These are phyloP conservation scores for Lithobates pipiens DNA, from an alignment of 2,797 vertebrate genomes.

Conservation along the genomic window DNA sequence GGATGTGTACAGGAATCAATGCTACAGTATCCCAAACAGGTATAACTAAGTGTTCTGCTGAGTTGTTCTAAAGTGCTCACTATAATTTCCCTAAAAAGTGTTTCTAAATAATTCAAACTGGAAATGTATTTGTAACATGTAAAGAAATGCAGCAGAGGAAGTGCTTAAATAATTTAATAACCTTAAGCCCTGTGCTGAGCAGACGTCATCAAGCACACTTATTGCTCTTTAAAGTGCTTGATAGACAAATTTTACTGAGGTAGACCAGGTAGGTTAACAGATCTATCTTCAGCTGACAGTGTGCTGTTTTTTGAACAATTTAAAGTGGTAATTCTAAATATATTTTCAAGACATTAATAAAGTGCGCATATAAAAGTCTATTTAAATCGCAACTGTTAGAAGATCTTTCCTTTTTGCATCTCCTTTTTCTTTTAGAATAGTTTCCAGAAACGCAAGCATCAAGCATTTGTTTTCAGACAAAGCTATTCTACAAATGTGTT, in stretches of 20 bases:
- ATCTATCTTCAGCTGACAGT: conserved; percentile 19
- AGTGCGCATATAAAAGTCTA: too few relatives aligned
- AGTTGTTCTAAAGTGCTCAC: neutral
- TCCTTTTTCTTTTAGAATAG: too few relatives aligned
- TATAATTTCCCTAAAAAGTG: neutral
- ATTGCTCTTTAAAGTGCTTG: conserved; percentile 6
- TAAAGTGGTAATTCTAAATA: too few relatives aligned
- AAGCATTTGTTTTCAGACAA: too few relatives aligned
- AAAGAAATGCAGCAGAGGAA: conserved; percentile 13
- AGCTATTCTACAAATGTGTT: too few relatives aligned
- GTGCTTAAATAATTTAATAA: conserved; percentile 42
- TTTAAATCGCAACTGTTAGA: too few relatives aligned
- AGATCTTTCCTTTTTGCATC: too few relatives aligned
- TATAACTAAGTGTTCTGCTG: conserved; percentile 62
- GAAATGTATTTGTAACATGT: neutral
- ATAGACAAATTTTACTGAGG: neutral
- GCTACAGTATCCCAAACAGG: conserved; percentile 90
- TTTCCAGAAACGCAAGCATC: too few relatives aligned
- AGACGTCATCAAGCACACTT: neutral
- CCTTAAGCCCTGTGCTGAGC: neutral
- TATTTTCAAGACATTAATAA: too few relatives aligned
- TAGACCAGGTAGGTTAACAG: neutral
- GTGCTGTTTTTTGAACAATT: neutral
- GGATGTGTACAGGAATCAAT: conserved; percentile 78
- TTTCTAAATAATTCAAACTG: conserved; percentile 32